phyloP scores from a whole-genome alignment of 2,888 invertebrate species.

The Temnothorax rugatulus region DNA sequence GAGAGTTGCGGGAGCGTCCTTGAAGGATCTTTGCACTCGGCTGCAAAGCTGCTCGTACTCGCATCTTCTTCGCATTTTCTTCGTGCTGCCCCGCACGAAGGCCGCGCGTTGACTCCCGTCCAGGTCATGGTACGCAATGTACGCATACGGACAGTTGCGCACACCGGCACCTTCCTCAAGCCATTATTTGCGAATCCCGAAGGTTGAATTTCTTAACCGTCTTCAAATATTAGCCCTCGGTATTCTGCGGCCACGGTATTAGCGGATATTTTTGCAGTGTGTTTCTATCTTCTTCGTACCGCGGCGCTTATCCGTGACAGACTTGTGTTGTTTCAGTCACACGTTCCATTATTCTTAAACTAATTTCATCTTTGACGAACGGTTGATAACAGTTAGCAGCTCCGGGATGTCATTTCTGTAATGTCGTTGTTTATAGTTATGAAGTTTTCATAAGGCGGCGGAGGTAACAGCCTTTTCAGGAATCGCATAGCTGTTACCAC shows the following conservation, averaged over 20 bases:
- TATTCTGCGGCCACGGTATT: background rate
- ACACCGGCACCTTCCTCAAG: conserved; percentile 38
- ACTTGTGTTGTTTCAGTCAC: background rate
- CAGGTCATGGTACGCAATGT: conserved; percentile 78
- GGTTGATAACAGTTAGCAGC: background rate
- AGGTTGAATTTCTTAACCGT: conserved; percentile 11
- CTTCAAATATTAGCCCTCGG: background rate
- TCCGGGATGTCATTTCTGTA: conserved; percentile 2
- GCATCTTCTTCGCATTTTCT: conserved; percentile 77
- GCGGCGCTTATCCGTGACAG: background rate
- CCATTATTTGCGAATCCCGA: background rate
- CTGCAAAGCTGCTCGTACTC: conserved; percentile 73
- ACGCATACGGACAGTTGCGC: conserved; percentile 67
- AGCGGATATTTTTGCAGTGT: conserved; percentile 4
- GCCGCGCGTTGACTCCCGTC: conserved; percentile 78
- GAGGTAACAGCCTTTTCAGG: conserved; percentile 78
- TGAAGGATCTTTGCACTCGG: conserved; percentile 85
- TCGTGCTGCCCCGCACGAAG: conserved; percentile 78
- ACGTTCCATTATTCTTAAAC: background rate
- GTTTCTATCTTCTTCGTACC: background rate
- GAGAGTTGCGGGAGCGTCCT: conserved; percentile 77
- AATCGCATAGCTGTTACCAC: conserved; percentile 85
- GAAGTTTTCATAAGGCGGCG: conserved; percentile 48
- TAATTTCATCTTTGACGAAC: background rate
- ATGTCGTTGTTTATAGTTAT: conserved; percentile 27